Base-by-base conservation (phyloP, 2,888 invertebrate species). In the Pseudococcus viburni region DNA sequence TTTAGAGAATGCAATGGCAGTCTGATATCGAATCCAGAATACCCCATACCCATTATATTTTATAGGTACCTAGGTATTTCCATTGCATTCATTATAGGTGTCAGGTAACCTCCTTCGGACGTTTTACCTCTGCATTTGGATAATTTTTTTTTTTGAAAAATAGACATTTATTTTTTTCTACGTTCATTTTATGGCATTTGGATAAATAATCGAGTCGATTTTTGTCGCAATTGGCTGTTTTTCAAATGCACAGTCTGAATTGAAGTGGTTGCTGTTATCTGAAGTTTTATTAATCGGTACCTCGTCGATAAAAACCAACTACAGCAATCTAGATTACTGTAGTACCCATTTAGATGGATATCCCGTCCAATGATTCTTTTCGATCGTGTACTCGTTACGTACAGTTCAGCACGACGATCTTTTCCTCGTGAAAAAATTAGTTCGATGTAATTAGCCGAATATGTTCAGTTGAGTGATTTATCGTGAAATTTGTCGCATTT, bases 261-360 rank as follows among this genome's bases (percentile, higher is more conserved):
- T 68, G 22, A 68, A 68, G 68, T 68, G 68, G 68, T 12, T 33
- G 59, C 5, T 3, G 26, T 73, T 73, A 73, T 73, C 33, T 73
- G 68, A 73, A 73, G 68, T 73, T 73, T 7, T 33, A 73, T 22
- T 73, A 73, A 73, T 73, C 68, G 33, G 68, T 33, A 33, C 64
- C 64, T 73, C n/a, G 68, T 26, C 68, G 68, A 73, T 73, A 73
- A 64, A 73, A 33, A 73, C 68, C 5, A 12, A 33, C 22, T 73
- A 33, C 68, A 73, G 68, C 33, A 73, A 73, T 73, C 68, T 73
- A 33, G 68, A 73, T 73, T 73, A 73, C 33, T 5, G 33, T 33
- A 73, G 68, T 73, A 15, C 11, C 68, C 68, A 33, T 22, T 73
- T 15, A 33, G 33, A 73, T 33, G 68, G 33, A 33, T 73, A 73